These are phyloP conservation scores for Pseudeuparius sepicola DNA, from an alignment of 2,888 invertebrate species.

Conservation along the genomic window DNA sequence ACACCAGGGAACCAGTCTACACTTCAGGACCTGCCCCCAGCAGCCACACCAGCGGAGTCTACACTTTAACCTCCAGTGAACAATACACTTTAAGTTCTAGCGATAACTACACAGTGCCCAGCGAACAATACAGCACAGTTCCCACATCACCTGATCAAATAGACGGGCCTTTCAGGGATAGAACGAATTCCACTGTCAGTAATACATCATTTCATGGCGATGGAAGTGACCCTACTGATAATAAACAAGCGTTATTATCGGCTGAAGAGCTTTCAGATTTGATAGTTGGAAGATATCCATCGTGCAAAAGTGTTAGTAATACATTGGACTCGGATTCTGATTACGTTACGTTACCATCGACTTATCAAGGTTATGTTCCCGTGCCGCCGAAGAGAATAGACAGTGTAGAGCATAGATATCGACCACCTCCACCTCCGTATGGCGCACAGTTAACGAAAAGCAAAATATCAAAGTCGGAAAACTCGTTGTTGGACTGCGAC, in stretches of 20 bases:
- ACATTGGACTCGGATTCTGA: slow-evolving; percentile 84
- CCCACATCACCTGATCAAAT: slow-evolving; percentile 37
- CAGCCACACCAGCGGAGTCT: slow-evolving; percentile 78
- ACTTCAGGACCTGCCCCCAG: slow-evolving; percentile 55
- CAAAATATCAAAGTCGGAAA: slow-evolving; percentile 22
- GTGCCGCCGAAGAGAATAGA: slow-evolving; percentile 62
- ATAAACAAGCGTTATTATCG: slow-evolving; percentile 62
- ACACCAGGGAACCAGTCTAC: slow-evolving; percentile 44
- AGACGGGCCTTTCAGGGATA: slow-evolving; percentile 48
- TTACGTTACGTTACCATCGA: slow-evolving; percentile 66
- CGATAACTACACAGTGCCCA: slow-evolving; percentile 31
- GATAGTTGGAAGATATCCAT: slow-evolving; percentile 73
- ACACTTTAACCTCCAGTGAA: slow-evolving; percentile 63
- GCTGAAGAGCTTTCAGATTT: slow-evolving; percentile 77
- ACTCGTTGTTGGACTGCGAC: slow-evolving; percentile 28
- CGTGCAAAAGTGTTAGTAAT: slow-evolving; percentile 68
- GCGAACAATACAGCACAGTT: slow-evolving; percentile 32
- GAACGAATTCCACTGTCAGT: slow-evolving; percentile 72
- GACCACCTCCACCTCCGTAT: slow-evolving; percentile 42
- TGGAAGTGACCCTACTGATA: slow-evolving; percentile 80
- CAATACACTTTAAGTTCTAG: slow-evolving; percentile 39
- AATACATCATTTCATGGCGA: slow-evolving; percentile 77
- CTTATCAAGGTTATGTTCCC: slow-evolving; percentile 45
- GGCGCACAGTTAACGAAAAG: slow-evolving; percentile 34
- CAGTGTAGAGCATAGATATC: slow-evolving; percentile 42